Evolutionary conservation across 1,140 invertebrate genomes (phyloP), one percentile per base, ranked within the genome.

Genomic region (Drosophila tropicalis): DNA sequence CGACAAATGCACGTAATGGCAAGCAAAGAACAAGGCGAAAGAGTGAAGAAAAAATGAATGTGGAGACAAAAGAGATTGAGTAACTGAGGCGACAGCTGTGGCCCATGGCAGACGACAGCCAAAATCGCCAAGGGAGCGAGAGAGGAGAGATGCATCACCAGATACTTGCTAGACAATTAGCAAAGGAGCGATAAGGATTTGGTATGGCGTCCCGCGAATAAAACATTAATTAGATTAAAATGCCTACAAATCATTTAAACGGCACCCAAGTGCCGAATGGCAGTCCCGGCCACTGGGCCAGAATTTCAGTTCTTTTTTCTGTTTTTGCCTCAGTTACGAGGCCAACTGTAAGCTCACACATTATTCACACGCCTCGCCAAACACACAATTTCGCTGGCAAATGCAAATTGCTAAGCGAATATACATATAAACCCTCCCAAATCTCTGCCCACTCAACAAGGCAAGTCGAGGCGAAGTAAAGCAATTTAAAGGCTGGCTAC

Each of bases 201-300:
- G 55, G 32, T 25, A 44, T 62, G 47, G 22, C 44, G 79, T 47
- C 19, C 5, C 15, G 44, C 44, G 44, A 47, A 79, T 70, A 81
- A 74, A 78, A 70, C 84, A 89, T 89, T 89, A 89, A 89, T 89
- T 89, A 90, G 85, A 84, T 84, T 90, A 76, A 65, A 67, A 73
- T 73, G 77, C 57, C 67, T 66, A 89, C 78, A 90, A 89, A 90
- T 89, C 84, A 89, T 89, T 89, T 65, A 69, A 89, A 89, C 67
- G 81, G 70, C 81, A 81, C 84, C 67, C 84, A 34, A 75, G 74
- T 66, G 79, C 17, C 67, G 12, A 39, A 39, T 39, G 36, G 36
- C 12, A 12, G 54, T 34, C 9, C 44, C 13, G 15, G 13, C 32
- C 13, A 39, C n/a, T n/a, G 32, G 19, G 41, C 44, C 17, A 17